phyloP scores from a whole-genome alignment of 2,113 vertebrate genomes.

The Psittacus erithacus region DNA sequence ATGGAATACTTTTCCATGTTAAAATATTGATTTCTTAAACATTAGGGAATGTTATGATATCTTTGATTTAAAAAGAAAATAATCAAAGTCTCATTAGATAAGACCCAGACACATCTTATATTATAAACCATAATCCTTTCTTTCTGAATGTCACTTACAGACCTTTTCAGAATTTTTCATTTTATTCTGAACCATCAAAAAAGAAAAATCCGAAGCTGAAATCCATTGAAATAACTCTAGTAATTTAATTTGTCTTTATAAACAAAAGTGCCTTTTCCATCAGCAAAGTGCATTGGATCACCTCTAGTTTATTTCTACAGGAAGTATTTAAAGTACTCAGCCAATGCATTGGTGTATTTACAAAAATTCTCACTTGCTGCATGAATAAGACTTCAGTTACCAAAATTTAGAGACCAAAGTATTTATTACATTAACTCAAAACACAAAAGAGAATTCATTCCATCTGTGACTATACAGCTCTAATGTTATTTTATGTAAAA shows the following conservation, averaged over 20 bases:
- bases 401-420: neutral
- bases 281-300: neutral
- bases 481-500: neutral
- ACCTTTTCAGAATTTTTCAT: neutral
- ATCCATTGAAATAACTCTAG: neutral
- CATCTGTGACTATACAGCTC: neutral
- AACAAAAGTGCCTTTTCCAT: neutral
- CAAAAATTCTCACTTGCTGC: neutral
- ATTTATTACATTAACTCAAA: neutral
- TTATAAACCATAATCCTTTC: neutral
- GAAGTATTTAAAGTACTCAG: neutral
- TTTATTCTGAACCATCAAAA: neutral
- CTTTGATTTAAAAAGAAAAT: neutral
- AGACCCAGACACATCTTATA: neutral
- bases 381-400: neutral
- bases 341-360: neutral
- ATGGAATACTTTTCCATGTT: neutral
- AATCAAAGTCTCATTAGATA: neutral
- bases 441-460: neutral
- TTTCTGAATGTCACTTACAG: neutral
- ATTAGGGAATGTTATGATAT: neutral
- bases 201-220: neutral
- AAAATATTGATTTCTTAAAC: neutral
- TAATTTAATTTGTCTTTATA: neutral
- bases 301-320: neutral